Evolutionary conservation across 35 echinoderm and acorn worm species (phyloP).

Genomic region (Ptychodera flava): DNA sequence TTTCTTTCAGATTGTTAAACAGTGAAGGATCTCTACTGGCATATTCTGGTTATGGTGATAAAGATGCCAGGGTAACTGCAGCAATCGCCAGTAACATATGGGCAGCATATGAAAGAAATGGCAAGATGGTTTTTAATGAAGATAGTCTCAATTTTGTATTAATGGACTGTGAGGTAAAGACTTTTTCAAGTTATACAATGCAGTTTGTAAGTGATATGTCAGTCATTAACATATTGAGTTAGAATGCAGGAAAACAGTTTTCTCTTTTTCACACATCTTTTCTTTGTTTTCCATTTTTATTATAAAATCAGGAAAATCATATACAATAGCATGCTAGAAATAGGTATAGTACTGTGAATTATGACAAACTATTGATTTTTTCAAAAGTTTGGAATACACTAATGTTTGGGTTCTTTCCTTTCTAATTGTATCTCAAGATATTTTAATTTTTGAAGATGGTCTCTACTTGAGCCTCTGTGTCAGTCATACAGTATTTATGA

Average conservation of each 20-base stretch:
- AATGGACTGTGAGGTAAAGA: slow-evolving; percentile 86
- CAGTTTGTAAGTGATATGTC: no score
- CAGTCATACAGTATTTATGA: no score
- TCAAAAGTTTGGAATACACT: no score
- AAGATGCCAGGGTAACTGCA: slow-evolving; percentile 90
- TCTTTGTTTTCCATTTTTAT: neutral
- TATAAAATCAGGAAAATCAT: no score
- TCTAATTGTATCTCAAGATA: no score
- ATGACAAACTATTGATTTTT: no score
- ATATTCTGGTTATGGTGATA: slow-evolving; percentile 93
- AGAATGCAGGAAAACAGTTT: neutral
- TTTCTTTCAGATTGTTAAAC: slow-evolving; percentile 51
- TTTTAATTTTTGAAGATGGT: no score
- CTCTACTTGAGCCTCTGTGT: no score
- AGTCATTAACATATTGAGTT: neutral
- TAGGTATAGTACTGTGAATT: no score
- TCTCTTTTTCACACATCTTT: neutral
- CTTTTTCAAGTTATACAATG: no score
- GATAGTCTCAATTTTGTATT: slow-evolving; percentile 76
- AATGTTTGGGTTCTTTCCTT: no score
- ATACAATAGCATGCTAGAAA: no score
- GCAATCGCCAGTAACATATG: slow-evolving; percentile 91
- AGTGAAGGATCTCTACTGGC: slow-evolving; percentile 82
- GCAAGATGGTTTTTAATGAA: slow-evolving; percentile 75
- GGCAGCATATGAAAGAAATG: slow-evolving; percentile 98